Base-by-base conservation (phyloP, 1,140 invertebrate species). In the Papilio polytes region DNA sequence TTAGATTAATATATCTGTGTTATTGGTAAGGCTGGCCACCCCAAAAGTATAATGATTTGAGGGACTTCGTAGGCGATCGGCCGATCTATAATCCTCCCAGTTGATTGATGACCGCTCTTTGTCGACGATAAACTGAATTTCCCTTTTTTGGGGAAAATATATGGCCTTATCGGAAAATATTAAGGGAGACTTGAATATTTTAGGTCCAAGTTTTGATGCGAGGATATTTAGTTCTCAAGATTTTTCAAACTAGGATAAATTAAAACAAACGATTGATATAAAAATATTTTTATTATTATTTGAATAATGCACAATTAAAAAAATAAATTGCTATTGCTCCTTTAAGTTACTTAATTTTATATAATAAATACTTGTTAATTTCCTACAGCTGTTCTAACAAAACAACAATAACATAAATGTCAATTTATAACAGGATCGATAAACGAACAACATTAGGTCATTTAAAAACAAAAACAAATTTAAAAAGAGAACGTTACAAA, bases 81-180 rank as follows among this genome's bases (percentile, higher is more conserved):
- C 74, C 84, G 85, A 82, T 85, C 83, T 74, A 80, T 88, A 88
- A 91, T 91, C 90, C 87, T 26, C 41, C 66, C 20, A 53, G 83
- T 86, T 92, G 91, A 92, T 92, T 87, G 91, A 92, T 92, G 87
- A 84, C 84, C 84, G 83, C 81, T 73, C 83, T 85, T 85, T 83
- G 82, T 80, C 59, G 82, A 81, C 70, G 82, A 81, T 84, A 82
- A 85, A 81, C 51, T 36, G 72, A 86, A 87, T 85, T 87, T 87
- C 80, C 85, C 84, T 80, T 85, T 90, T 91, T 89, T 82, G 79
- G 86, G 87, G 85, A 85, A 85, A 76, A 76, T 76, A 22, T 53
- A 46, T 22, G 74, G 3, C 22, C 12, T 15, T 76, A 76, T 76
- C 48, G 74, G 46, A 22, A 70, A 70, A 70, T 70, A 70, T 70